Evolutionary conservation across 2,113 vertebrate genomes (phyloP), one percentile per base, ranked within the genome.

Genomic region (Scytalopus superciliaris): DNA sequence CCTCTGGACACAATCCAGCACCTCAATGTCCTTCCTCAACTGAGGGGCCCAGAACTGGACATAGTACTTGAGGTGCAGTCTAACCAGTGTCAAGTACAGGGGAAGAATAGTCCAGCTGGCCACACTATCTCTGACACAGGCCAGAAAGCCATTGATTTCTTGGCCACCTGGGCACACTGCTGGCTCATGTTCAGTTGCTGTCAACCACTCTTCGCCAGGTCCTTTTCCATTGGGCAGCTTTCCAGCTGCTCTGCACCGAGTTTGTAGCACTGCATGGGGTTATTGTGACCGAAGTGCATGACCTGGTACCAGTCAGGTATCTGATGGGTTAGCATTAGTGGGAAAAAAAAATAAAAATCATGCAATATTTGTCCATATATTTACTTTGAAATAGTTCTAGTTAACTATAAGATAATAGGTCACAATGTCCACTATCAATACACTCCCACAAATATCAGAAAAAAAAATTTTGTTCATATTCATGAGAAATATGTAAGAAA

Each of bases 401-500:
- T 19, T 69, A 81, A 60, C 9, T 87, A 6, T 25, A 68, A 39
- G 1, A 0, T 59, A 75, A 52, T 13, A 47, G 17, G 2, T 57
- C 37, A 55, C 14, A 57, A 62, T 35, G 3, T 1, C 30, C 6
- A 19, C 37, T 47, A 28, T 63, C 14, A 64, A 67, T 55, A 50
- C 16, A 64, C 5, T 76, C 6, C 12, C 6, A 60, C 7, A 75
- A 25, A 49, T 5, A 63, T 24, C 6, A 86, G 27, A 74, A 82
- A 80, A 42, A 85, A 28, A 27, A 8, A 0, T 0, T 60, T 87
- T 60, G 4, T 37, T 68, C 18, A 25, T 4, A 24, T 69, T 77
- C 3, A 64, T 90, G 37, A 76, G n/a, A 94, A 76, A 60, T 19
- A 56, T 25, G 50, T 64, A 79, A 52, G 50, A 70, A 91, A 89